Percentiles rank a stretch among this genome's conserved stretches.
These are phyloP conservation scores for Pandemis heparana DNA, from an alignment of 2,888 invertebrate species.

Conservation along the genomic window DNA sequence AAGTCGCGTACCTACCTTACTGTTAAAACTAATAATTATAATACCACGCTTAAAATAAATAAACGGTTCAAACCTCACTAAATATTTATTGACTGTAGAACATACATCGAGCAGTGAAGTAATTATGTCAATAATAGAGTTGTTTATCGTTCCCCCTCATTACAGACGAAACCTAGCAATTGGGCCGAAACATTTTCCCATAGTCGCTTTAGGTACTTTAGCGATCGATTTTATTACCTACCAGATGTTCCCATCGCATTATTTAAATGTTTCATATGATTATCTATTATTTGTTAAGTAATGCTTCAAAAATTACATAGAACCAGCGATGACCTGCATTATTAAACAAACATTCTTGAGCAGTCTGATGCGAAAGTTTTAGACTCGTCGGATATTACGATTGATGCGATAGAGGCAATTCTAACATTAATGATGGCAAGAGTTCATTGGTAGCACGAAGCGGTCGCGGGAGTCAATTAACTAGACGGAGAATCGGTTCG, in stretches of 20 bases:
- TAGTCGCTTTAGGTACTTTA: slow-evolving; percentile 50
- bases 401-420: slow-evolving; percentile 23
- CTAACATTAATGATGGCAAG: slow-evolving; percentile 50
- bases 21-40: background rate
- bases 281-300: slow-evolving; percentile 25
- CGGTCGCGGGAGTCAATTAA: slow-evolving; percentile 65
- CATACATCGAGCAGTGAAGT: slow-evolving; percentile 59
- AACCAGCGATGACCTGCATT: slow-evolving; percentile 1
- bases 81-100: slow-evolving; percentile 60
- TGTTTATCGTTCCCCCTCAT: slow-evolving; percentile 64
- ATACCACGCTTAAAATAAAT: slow-evolving; percentile 41
- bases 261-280: slow-evolving; percentile 28
- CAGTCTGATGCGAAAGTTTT: slow-evolving; percentile 24
- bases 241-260: slow-evolving; percentile 42
- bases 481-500: slow-evolving; percentile 61
- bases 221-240: slow-evolving; percentile 54
- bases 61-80: slow-evolving; percentile 53
- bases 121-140: slow-evolving; percentile 77
- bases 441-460: slow-evolving; percentile 52
- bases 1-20: background rate
- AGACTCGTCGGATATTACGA: slow-evolving; percentile 3
- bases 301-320: slow-evolving; percentile 9
- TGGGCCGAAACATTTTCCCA: slow-evolving; percentile 69
- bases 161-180: slow-evolving; percentile 65
- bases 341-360: slow-evolving; percentile 1